Conservation (phyloP, 2,888 invertebrate genomes). For the Boloria euphrosyne region DNA sequence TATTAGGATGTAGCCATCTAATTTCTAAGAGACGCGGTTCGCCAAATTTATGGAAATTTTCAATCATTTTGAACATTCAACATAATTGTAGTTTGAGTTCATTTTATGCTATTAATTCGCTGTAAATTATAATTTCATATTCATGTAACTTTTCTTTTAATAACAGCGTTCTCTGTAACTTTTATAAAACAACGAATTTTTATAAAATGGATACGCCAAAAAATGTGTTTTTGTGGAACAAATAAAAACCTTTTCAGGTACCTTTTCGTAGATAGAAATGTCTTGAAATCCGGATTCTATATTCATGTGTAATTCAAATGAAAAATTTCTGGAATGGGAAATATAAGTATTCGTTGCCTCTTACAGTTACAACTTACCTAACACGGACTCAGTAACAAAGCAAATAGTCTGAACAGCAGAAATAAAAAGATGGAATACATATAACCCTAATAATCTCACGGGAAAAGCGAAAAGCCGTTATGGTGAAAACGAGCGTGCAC, state of each 20-base stretch:
- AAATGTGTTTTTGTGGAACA: no score
- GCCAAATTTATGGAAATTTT: slow-evolving; percentile 19
- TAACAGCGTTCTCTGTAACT: background rate
- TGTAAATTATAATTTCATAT: background rate
- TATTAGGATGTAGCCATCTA: slow-evolving; percentile 3
- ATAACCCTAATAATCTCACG: slow-evolving; percentile 30
- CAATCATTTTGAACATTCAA: background rate
- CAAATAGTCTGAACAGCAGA: background rate
- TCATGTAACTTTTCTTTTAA: background rate
- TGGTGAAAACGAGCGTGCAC: slow-evolving; percentile 34
- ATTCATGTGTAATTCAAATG: no score
- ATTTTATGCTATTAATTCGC: background rate
- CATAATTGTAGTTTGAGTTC: background rate
- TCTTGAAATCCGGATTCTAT: no score
- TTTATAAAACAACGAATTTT: background rate
- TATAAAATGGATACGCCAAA: no score
- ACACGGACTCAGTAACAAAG: no score
- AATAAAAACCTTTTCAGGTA: no score
- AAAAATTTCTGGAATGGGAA: no score
- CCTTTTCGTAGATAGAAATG: no score
- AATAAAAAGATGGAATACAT: background rate
- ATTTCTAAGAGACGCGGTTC: background rate
- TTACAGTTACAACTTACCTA: no score
- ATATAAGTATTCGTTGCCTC: no score
- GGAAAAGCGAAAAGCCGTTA: slow-evolving; percentile 34